phyloP scores from a whole-genome alignment of 2,797 vertebrate genomes.

The Notolabrus celidotus region DNA sequence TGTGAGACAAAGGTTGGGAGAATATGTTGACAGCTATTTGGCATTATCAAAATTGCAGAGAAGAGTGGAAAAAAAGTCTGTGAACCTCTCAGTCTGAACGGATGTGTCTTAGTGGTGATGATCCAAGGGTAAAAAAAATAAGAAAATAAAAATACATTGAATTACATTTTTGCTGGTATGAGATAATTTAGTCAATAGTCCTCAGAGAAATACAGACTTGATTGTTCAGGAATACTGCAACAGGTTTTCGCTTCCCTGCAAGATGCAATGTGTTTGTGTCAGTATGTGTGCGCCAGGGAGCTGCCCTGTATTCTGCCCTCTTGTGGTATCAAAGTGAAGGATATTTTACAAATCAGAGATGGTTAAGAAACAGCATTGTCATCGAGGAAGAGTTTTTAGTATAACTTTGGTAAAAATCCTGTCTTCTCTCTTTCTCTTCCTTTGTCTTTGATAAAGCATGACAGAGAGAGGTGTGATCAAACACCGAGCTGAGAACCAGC shows the following conservation, averaged over 20 bases:
- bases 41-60: not conserved
- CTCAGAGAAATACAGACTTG: not conserved
- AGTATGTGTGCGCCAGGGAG: constrained; percentile 9
- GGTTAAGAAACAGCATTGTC: constrained; percentile 6
- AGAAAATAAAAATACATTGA: not conserved
- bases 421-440: not conserved
- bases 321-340: constrained; percentile 66
- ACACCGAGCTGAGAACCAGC: constrained; percentile 37
- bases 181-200: not conserved
- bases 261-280: constrained; percentile 13
- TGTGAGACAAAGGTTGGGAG: not conserved
- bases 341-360: constrained; percentile 8
- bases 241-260: constrained; percentile 9
- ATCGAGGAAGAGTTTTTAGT: not conserved
- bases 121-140: not conserved
- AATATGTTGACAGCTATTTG: not conserved
- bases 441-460: constrained; percentile 30
- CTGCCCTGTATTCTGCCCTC: constrained; percentile 70
- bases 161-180: not conserved
- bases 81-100: not conserved
- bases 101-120: not conserved
- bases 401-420: not conserved
- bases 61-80: not conserved
- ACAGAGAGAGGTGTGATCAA: constrained; percentile 31
- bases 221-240: constrained; percentile 1